Evolutionary conservation across 2,888 invertebrate genomes (phyloP).

Genomic region (Stegophylla sp.): DNA sequence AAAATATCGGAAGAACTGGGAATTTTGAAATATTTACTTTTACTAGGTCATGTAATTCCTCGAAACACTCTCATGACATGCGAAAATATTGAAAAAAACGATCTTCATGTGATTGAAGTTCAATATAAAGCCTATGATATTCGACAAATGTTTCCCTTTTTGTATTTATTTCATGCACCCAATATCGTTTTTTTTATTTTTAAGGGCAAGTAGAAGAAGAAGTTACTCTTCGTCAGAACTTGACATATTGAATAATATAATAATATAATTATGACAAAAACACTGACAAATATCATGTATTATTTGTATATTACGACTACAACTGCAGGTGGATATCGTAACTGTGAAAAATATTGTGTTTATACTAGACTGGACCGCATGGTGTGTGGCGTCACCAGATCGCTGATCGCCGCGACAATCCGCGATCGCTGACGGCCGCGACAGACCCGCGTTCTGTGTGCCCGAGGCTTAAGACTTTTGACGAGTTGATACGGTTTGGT

Average conservation of each 20-base stretch:
- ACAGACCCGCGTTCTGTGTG: no score
- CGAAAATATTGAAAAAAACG: slow-evolving; percentile 41
- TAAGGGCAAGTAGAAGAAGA: slow-evolving; percentile 29
- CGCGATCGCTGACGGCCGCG: no score
- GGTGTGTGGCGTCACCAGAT: no score
- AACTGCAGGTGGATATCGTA: no score
- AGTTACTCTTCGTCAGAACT: slow-evolving; percentile 31
- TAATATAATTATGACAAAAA: slow-evolving; percentile 16
- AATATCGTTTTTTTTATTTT: slow-evolving; percentile 23
- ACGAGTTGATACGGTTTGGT: no score
- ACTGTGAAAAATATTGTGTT: no score
- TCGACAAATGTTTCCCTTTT: slow-evolving; percentile 26
- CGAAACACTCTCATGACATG: background rate
- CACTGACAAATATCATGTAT: no score
- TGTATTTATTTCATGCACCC: slow-evolving; percentile 31
- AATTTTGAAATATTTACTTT: slow-evolving; percentile 26
- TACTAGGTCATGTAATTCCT: slow-evolving; percentile 19
- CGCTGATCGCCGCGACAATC: no score
- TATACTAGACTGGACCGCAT: no score
- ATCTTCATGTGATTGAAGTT: slow-evolving; percentile 38
- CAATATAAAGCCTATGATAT: slow-evolving; percentile 31
- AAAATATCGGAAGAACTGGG: background rate
- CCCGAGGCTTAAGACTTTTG: no score
- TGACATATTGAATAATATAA: slow-evolving; percentile 31
- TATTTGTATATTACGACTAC: no score